A percentile compares a stretch with the other conserved stretches of the same genome.
Evolutionary conservation across 2,797 vertebrate species (phyloP).

Genomic region (Anguilla obscura): DNA sequence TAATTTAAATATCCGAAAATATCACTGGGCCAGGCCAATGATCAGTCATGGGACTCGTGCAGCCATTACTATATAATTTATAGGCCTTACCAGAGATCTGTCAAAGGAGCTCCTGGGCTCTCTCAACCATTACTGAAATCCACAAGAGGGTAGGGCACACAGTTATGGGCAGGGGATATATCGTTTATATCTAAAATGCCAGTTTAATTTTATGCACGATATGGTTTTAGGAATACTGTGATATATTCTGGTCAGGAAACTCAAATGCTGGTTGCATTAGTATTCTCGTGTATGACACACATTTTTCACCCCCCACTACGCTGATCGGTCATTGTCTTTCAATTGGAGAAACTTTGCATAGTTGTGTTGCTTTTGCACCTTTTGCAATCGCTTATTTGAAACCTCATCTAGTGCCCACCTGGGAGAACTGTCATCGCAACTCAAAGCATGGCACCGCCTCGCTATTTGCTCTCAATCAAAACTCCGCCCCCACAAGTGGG

Average conservation of each 20-base stretch:
- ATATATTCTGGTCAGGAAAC: not conserved
- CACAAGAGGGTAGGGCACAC: conserved; percentile 1
- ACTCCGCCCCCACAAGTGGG: too few relatives aligned
- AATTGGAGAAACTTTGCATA: not conserved
- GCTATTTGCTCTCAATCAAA: too few relatives aligned
- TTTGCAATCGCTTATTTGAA: too few relatives aligned
- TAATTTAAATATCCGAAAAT: conserved; percentile 12
- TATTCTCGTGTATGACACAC: not conserved
- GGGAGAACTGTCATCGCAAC: too few relatives aligned
- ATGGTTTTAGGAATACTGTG: conserved; percentile 6
- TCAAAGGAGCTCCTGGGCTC: conserved; percentile 7
- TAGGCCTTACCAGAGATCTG: not conserved
- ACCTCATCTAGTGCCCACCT: too few relatives aligned
- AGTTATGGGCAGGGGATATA: not conserved
- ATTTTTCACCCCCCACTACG: not conserved
- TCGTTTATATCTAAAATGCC: not conserved
- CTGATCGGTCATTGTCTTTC: not conserved
- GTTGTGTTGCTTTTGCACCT: not conserved
- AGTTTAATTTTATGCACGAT: conserved; percentile 10
- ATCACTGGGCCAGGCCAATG: not conserved
- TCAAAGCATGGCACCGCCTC: too few relatives aligned
- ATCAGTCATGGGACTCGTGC: not conserved
- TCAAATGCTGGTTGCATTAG: not conserved
- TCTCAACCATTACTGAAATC: not conserved
- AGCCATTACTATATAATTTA: conserved; percentile 19